Evolutionary conservation across 1,140 invertebrate genomes (phyloP).

Genomic region (Euglossa dilemma): DNA sequence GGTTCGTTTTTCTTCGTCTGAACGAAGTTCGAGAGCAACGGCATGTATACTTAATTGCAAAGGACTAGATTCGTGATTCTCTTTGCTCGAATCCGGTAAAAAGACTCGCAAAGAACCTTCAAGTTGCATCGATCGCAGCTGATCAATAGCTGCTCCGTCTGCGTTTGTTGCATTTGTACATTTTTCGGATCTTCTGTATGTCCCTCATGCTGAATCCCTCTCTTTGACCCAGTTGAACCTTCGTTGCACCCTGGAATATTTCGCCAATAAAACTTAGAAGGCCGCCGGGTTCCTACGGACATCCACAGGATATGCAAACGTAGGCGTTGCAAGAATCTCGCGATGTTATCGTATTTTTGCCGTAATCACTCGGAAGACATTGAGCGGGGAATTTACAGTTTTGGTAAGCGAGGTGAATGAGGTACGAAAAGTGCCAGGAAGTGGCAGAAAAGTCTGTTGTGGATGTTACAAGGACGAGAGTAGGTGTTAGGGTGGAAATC

Average conservation of each 20-base stretch:
- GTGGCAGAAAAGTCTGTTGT: background rate
- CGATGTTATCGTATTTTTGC: background rate
- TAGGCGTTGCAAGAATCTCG: background rate
- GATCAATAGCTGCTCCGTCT: constrained; percentile 53
- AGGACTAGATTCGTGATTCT: constrained; percentile 33
- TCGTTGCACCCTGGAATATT: constrained; percentile 64
- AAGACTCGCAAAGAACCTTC: background rate
- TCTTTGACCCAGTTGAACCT: constrained; percentile 84
- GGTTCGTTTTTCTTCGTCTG: background rate
- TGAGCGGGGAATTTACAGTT: no score
- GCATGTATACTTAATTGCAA: constrained; percentile 10
- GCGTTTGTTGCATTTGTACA: constrained; percentile 88
- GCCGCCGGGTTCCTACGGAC: constrained; percentile 54
- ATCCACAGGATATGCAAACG: background rate
- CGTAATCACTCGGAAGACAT: background rate
- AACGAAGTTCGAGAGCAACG: background rate
- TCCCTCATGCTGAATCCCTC: constrained; percentile 88
- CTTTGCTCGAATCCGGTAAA: background rate
- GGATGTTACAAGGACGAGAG: background rate
- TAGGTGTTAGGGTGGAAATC: background rate
- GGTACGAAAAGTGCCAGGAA: background rate
- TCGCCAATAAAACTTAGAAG: constrained; percentile 65
- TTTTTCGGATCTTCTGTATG: constrained; percentile 88
- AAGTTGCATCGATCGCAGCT: background rate
- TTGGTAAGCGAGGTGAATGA: no score